These are phyloP conservation scores for Bellardia bayeri DNA, from an alignment of 2,888 invertebrate genomes.

Conservation along the genomic window DNA sequence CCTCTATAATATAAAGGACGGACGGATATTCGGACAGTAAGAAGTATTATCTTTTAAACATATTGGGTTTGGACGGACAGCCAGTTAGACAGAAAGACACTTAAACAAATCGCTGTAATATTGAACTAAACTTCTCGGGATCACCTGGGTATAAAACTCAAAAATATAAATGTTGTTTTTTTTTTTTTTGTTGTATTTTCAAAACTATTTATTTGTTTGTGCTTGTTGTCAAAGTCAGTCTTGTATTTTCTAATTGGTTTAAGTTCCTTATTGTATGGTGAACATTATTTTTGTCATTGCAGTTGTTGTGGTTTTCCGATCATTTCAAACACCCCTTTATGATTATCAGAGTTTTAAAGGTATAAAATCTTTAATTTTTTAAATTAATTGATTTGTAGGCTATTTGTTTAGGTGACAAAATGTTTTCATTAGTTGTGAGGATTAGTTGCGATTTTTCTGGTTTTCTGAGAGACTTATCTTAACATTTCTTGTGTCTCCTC, in stretches of 20 bases:
- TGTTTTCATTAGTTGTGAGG: no score
- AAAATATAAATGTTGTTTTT: constrained; percentile 35
- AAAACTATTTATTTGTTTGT: constrained; percentile 26
- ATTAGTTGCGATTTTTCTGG: no score
- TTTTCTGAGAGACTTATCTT: no score
- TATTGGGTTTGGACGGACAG: neutral
- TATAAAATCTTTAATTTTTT: constrained; percentile 11
- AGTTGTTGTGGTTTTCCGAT: neutral
- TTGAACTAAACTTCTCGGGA: constrained; percentile 14
- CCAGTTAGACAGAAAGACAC: neutral
- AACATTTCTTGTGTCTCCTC: no score
- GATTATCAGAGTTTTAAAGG: constrained; percentile 18
- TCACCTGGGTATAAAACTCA: constrained; percentile 22
- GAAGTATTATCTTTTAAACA: neutral
- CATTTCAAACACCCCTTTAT: constrained; percentile 31
- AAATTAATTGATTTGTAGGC: no score
- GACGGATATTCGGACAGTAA: neutral
- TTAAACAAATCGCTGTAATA: neutral
- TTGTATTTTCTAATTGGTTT: constrained; percentile 63
- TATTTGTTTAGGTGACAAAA: no score
- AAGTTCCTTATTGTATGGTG: constrained; percentile 33
- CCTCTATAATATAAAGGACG: neutral
- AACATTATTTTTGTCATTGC: neutral
- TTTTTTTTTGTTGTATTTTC: constrained; percentile 29
- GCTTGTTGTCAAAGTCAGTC: constrained; percentile 38